phyloP scores from a whole-genome alignment of 2,888 invertebrate species.

The Pomacea canaliculata region DNA sequence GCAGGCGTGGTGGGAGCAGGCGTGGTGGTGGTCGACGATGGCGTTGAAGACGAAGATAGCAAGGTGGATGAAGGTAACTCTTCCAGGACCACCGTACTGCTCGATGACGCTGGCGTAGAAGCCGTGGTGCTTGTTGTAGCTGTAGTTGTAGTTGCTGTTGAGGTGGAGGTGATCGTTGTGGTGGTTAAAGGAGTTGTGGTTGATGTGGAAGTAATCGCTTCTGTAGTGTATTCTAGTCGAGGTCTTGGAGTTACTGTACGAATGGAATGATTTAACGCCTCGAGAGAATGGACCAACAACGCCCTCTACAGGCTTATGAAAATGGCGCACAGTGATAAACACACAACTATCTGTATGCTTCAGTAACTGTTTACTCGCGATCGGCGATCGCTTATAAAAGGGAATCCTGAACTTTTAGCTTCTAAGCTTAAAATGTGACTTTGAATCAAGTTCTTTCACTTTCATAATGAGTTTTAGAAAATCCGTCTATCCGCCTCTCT shows the following conservation, averaged over 20 bases:
- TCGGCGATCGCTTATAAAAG: too few species aligned
- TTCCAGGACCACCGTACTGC: background rate
- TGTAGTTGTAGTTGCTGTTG: background rate
- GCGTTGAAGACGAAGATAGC: background rate
- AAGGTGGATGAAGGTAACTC: background rate
- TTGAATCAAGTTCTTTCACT: too few species aligned
- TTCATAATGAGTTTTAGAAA: too few species aligned
- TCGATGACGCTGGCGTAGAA: background rate
- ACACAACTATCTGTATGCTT: too few species aligned
- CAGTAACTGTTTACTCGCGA: too few species aligned
- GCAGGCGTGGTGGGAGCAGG: background rate
- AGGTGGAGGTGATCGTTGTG: conserved; percentile 14
- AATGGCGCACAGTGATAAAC: too few species aligned
- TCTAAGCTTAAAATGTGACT: too few species aligned
- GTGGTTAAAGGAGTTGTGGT: conserved; percentile 12
- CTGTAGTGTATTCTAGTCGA: background rate
- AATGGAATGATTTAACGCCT: background rate
- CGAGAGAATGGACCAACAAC: too few species aligned
- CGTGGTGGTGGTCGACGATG: background rate
- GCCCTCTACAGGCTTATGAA: too few species aligned
- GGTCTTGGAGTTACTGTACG: background rate
- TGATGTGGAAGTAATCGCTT: background rate
- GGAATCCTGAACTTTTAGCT: too few species aligned
- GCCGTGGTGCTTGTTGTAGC: background rate
- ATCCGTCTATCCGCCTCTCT: too few species aligned